Conservation (phyloP, 2,113 vertebrate genomes). For the Fregetta grallaria region DNA sequence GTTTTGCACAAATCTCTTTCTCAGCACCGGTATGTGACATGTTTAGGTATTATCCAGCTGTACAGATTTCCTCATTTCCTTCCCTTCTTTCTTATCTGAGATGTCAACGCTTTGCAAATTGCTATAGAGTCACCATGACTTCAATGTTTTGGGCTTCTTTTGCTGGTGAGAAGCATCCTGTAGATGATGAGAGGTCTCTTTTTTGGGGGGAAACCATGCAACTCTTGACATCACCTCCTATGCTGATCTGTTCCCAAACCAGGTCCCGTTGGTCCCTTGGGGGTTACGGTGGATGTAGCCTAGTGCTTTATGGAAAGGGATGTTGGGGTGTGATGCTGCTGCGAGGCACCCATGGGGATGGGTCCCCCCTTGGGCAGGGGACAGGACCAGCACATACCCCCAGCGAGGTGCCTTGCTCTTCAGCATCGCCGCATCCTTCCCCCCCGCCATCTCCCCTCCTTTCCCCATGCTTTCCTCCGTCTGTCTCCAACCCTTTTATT, state of each 20-base stretch:
- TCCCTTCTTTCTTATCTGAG: not conserved
- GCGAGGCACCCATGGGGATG: not conserved
- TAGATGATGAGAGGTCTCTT: not conserved
- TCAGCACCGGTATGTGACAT: not conserved
- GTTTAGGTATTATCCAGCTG: not conserved
- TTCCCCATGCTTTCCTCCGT: accelerated
- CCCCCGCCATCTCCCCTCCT: not conserved
- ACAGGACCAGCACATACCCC: accelerated
- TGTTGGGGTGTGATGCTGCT: not conserved
- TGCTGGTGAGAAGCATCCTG: not conserved
- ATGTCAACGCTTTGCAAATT: not conserved
- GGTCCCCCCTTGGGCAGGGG: too few species aligned
- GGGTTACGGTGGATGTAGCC: accelerated
- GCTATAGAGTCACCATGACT: not conserved
- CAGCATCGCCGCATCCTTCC: accelerated
- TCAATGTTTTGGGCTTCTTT: not conserved
- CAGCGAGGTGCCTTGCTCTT: not conserved
- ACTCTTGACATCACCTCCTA: not conserved
- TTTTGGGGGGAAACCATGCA: accelerated
- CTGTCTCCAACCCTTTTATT: not conserved
- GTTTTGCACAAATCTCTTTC: not conserved
- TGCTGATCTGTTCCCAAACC: not conserved
- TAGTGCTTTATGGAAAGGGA: not conserved
- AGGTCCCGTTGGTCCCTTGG: not conserved
- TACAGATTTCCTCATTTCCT: not conserved